These are phyloP conservation scores for Lepeophtheirus salmonis DNA, from an alignment of 1,140 invertebrate species.

Conservation along the genomic window DNA sequence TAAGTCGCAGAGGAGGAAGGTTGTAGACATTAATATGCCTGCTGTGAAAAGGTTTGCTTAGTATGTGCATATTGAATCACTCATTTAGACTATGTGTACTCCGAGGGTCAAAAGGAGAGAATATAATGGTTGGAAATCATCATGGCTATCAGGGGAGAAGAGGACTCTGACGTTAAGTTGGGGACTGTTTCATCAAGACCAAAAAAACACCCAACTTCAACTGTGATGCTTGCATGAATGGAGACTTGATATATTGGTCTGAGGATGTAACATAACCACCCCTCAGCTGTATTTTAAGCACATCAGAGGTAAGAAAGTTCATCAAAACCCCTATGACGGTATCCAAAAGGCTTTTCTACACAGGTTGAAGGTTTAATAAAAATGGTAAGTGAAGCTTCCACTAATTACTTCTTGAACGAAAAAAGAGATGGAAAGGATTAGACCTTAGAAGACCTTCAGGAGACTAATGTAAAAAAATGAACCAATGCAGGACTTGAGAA, in stretches of 20 bases:
- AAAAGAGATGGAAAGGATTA: conserved; percentile 5
- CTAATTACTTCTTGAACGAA: conserved; percentile 15
- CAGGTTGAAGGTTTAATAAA: conserved; percentile 11
- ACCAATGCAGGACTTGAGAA: background rate
- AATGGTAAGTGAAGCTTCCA: conserved; percentile 17
- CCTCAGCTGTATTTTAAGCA: conserved; percentile 19
- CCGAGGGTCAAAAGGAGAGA: conserved; percentile 16
- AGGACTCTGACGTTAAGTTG: background rate
- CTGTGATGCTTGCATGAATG: conserved; percentile 6
- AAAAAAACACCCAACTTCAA: background rate
- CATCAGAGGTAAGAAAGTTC: conserved; percentile 4
- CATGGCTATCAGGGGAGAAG: background rate
- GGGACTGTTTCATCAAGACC: no score
- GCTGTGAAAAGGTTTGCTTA: no score
- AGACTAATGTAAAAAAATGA: background rate
- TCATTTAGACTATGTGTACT: conserved; percentile 13
- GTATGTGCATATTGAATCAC: conserved; percentile 11
- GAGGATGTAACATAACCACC: conserved; percentile 18
- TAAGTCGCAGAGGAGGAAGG: conserved; percentile 11
- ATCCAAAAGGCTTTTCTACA: conserved; percentile 3
- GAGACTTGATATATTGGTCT: conserved; percentile 14
- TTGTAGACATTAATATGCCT: conserved; percentile 12
- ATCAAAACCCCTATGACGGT: background rate
- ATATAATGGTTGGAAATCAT: conserved; percentile 7
- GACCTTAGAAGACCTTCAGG: background rate